These are phyloP conservation scores for Beaufortia kweichowensis DNA, from an alignment of 2,113 vertebrate species.

Conservation along the genomic window DNA sequence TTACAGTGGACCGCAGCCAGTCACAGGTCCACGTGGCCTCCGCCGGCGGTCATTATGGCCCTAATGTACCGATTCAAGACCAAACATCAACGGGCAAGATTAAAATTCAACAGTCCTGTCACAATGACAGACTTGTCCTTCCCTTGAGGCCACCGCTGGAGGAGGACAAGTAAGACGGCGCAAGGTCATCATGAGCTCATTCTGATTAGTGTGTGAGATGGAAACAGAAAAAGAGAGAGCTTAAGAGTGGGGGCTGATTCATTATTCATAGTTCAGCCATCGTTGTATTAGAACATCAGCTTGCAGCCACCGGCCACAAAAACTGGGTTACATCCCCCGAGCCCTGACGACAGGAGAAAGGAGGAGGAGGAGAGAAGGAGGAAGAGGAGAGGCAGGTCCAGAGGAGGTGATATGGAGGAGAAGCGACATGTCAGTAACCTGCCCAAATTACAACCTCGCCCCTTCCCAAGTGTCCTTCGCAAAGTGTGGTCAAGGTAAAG, in stretches of 20 bases:
- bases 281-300: slow-evolving; percentile 56
- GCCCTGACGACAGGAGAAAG: slow-evolving; percentile 49
- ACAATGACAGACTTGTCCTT: slow-evolving; percentile 38
- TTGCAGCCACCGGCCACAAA: slow-evolving; percentile 70
- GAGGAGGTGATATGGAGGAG: slow-evolving; percentile 18
- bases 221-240: background rate
- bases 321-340: slow-evolving; percentile 78
- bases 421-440: slow-evolving; percentile 20
- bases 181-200: slow-evolving; percentile 39
- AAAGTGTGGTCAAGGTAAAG: slow-evolving; percentile 20
- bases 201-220: slow-evolving; percentile 33
- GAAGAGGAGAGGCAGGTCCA: slow-evolving; percentile 16
- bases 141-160: slow-evolving; percentile 19
- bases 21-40: background rate
- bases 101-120: slow-evolving; percentile 42
- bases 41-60: background rate
- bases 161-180: slow-evolving; percentile 20
- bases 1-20: background rate
- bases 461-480: slow-evolving; percentile 31
- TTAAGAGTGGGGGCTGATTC: slow-evolving; percentile 56
- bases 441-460: slow-evolving; percentile 12
- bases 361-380: slow-evolving; percentile 45
- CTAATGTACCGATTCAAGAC: slow-evolving; percentile 27
- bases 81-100: slow-evolving; percentile 12
- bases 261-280: slow-evolving; percentile 75